phyloP scores from a whole-genome alignment of 1,140 invertebrate genomes.

The Triops longicaudatus region DNA sequence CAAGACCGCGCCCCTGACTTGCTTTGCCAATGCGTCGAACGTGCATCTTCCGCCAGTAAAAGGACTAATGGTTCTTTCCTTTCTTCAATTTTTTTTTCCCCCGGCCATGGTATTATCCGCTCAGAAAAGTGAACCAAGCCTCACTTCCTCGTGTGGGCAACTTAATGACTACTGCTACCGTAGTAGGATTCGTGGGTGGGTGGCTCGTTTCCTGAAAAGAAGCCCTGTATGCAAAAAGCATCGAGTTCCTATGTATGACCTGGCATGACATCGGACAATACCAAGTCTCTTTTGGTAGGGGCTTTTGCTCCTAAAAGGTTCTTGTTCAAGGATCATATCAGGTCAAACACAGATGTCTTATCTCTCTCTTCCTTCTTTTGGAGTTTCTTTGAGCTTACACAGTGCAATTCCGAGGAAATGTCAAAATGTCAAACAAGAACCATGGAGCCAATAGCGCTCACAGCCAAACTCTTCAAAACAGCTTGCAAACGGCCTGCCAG shows the following conservation, averaged over 20 bases:
- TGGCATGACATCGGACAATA: not conserved
- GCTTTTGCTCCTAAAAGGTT: not conserved
- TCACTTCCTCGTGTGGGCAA: constrained; percentile 5
- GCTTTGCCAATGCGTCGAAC: not conserved
- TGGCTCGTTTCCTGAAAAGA: not conserved
- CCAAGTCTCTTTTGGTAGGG: not conserved
- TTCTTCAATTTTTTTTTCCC: not conserved
- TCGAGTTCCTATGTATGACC: not conserved
- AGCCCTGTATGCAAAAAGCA: constrained; percentile 1
- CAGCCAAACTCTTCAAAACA: not conserved
- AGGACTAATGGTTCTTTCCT: not conserved
- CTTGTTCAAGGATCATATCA: constrained; percentile 12
- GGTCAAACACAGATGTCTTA: constrained; percentile 12
- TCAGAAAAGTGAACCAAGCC: not conserved
- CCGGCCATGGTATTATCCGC: not conserved
- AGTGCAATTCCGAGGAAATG: constrained; percentile 2
- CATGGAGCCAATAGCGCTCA: not conserved
- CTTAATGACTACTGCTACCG: not conserved
- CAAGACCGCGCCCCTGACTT: constrained; percentile 9
- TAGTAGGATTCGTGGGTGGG: not conserved
- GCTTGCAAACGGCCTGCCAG: constrained; percentile 13
- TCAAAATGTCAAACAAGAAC: not conserved
- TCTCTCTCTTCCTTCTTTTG: not conserved
- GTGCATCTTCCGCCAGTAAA: not conserved
- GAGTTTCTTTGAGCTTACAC: not conserved